A percentile compares a stretch with the other conserved stretches of the same genome.
Evolutionary conservation across 2,888 invertebrate species (phyloP).

Genomic region (Seira musarum): DNA sequence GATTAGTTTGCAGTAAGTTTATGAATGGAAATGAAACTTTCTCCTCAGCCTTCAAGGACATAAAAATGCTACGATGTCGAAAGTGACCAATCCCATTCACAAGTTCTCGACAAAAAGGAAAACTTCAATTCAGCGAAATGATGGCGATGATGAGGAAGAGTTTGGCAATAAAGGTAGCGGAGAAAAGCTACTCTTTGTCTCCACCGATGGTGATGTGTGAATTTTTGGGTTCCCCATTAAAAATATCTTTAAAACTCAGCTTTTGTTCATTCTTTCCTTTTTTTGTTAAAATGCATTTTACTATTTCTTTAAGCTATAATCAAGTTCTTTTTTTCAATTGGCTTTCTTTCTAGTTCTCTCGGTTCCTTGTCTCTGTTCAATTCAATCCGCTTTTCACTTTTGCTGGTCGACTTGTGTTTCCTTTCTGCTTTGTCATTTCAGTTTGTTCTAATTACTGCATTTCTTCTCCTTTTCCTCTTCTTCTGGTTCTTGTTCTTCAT

Average conservation of each 20-base stretch:
- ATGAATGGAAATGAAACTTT: not conserved
- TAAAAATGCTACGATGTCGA: conserved; percentile 28
- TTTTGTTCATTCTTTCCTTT: no score
- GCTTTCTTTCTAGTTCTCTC: conserved; percentile 30
- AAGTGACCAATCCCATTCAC: not conserved
- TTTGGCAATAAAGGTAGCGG: not conserved
- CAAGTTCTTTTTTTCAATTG: no score
- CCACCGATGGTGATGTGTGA: no score
- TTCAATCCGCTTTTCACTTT: no score
- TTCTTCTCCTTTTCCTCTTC: no score
- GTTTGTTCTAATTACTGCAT: not conserved
- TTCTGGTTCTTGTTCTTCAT: not conserved
- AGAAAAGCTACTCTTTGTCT: conserved; percentile 5
- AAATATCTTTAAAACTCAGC: no score
- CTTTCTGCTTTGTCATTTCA: not conserved
- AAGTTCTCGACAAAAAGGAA: conserved; percentile 27
- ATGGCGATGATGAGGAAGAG: not conserved
- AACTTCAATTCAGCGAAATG: not conserved
- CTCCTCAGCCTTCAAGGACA: conserved; percentile 47
- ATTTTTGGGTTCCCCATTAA: no score
- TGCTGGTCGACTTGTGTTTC: no score
- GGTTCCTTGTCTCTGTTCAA: not conserved
- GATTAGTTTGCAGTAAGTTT: conserved; percentile 45
- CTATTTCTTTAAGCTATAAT: no score
- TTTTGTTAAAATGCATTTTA: no score